These are phyloP conservation scores for Norana najaformis DNA, from an alignment of 2,888 invertebrate species.

Conservation along the genomic window DNA sequence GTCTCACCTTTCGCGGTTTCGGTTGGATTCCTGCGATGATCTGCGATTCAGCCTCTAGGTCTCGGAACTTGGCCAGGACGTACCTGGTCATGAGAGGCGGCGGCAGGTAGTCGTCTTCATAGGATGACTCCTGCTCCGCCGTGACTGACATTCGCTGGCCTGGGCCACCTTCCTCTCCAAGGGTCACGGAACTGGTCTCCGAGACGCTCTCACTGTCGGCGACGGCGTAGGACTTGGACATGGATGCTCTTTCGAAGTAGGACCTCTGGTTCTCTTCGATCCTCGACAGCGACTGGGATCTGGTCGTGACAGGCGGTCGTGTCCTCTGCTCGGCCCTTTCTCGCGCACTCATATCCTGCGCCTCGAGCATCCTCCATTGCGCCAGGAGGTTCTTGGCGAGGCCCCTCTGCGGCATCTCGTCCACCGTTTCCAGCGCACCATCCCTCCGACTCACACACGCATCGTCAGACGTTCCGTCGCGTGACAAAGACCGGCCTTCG, in stretches of 20 bases:
- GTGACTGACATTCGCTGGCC: neutral
- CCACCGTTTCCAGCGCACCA: neutral
- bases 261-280: constrained; percentile 21
- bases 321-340: neutral
- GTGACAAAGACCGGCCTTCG: neutral
- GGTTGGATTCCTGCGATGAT: constrained; percentile 16
- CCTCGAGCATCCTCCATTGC: constrained; percentile 40
- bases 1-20: constrained; percentile 16
- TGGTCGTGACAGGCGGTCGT: neutral
- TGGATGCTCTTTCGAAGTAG: neutral
- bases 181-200: neutral
- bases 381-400: constrained; percentile 38
- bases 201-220: neutral
- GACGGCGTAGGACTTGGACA: neutral
- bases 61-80: constrained; percentile 16
- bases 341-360: constrained; percentile 18
- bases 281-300: constrained; percentile 30
- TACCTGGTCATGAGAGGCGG: constrained; percentile 7
- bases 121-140: neutral
- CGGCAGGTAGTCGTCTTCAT: neutral
- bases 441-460: neutral
- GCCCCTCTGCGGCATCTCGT: constrained; percentile 43
- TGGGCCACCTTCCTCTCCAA: neutral
- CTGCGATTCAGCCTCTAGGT: neutral
- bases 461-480: neutral